phyloP scores from a whole-genome alignment of 2,888 invertebrate genomes.

The Sinopyrophorus schimmeli region DNA sequence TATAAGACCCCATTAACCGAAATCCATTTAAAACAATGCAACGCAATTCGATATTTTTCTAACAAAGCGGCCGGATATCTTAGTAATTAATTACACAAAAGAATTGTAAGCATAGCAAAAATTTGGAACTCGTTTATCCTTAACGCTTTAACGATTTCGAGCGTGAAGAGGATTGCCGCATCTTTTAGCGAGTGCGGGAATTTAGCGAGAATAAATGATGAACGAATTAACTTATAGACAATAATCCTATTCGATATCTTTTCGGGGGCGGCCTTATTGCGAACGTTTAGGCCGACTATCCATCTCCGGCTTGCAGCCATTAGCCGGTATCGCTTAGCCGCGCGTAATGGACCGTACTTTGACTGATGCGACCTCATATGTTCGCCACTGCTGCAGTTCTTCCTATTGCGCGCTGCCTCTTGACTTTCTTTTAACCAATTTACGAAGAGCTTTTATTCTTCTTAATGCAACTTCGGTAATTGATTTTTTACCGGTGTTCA shows the following conservation, averaged over 20 bases:
- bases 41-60: too few species aligned
- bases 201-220: slow-evolving; percentile 23
- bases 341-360: slow-evolving; percentile 44
- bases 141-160: slow-evolving; percentile 21
- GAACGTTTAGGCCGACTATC: slow-evolving; percentile 50
- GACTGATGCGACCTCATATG: slow-evolving; percentile 40
- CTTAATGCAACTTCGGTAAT: too few species aligned
- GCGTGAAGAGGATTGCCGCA: slow-evolving; percentile 8
- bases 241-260: slow-evolving; percentile 38
- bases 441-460: too few species aligned
- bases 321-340: slow-evolving; percentile 55
- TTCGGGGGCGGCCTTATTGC: slow-evolving; percentile 33
- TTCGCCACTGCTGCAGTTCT: slow-evolving; percentile 33
- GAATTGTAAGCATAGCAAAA: slow-evolving; percentile 18
- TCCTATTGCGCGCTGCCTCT: slow-evolving; percentile 13
- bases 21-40: too few species aligned
- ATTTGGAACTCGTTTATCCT: slow-evolving; percentile 18
- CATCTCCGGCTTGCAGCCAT: slow-evolving; percentile 55
- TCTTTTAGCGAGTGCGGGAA: slow-evolving; percentile 21
- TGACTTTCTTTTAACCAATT: too few species aligned
- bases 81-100: slow-evolving; percentile 24
- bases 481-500: too few species aligned
- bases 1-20: too few species aligned
- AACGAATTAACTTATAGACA: slow-evolving; percentile 33
- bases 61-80: too few species aligned